phyloP scores from a whole-genome alignment of 2,113 vertebrate species.

The Hipposideros armiger region DNA sequence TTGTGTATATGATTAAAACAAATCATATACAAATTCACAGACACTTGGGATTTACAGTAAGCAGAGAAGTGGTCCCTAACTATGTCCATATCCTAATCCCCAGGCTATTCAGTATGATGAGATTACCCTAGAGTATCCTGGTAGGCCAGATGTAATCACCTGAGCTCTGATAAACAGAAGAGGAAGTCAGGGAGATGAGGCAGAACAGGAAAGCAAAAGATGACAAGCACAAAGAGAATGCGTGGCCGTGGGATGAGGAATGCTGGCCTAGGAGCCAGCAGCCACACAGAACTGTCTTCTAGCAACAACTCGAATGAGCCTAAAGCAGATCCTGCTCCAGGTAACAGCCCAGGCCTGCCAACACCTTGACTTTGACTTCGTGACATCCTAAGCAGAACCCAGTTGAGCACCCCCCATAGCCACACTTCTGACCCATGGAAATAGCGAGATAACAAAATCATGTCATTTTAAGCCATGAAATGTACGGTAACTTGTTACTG shows the following conservation, averaged over 20 bases:
- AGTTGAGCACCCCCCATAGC: too few relatives aligned
- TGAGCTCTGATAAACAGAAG: neutral
- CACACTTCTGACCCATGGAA: neutral
- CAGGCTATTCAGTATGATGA: neutral
- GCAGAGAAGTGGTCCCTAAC: neutral
- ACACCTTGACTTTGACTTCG: neutral
- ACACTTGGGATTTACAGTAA: neutral
- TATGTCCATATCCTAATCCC: neutral
- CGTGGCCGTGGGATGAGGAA: accelerated
- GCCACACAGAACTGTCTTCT: neutral
- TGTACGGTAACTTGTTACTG: neutral
- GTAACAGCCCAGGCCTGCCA: neutral
- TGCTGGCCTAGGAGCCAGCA: neutral
- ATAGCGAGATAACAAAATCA: neutral
- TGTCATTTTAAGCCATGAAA: neutral
- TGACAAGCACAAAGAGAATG: neutral
- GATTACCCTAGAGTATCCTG: neutral
- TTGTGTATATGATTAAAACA: neutral
- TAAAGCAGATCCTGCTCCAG: neutral
- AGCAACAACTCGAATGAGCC: neutral
- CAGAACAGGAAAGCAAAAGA: neutral
- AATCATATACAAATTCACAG: neutral
- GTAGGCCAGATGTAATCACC: neutral
- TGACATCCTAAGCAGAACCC: neutral
- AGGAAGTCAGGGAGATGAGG: neutral